phyloP scores from a whole-genome alignment of 2,113 vertebrate species.

The Anseranas semipalmata region DNA sequence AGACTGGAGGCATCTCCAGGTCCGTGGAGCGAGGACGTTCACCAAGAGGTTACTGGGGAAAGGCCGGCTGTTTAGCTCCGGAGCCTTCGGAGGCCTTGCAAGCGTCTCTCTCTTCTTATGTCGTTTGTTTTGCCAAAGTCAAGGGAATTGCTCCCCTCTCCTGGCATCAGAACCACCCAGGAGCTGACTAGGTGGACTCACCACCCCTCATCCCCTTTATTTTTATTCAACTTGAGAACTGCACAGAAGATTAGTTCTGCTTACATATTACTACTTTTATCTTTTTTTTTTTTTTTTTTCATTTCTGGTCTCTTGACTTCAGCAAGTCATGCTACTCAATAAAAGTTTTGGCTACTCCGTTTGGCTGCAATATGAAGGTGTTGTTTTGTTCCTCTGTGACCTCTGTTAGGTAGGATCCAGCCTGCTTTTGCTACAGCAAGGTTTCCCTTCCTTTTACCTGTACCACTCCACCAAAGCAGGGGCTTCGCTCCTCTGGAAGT shows the following conservation, averaged over 20 bases:
- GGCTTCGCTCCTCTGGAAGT: background rate
- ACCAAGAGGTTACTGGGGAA: fast-evolving
- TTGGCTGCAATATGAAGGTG: background rate
- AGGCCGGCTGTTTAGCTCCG: background rate
- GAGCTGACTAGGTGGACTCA: background rate
- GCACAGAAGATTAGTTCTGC: background rate
- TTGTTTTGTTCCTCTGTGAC: background rate
- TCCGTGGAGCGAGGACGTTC: background rate
- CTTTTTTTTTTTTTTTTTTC: fast-evolving
- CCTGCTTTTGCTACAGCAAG: background rate
- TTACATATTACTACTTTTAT: background rate
- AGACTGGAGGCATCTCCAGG: background rate
- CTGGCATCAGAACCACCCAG: background rate
- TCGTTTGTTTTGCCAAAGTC: background rate
- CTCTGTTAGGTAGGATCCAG: background rate
- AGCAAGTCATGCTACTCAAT: background rate
- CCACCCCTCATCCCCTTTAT: background rate
- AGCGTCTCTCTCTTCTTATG: background rate
- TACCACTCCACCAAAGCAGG: background rate
- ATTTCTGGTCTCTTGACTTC: background rate
- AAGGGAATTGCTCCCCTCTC: background rate
- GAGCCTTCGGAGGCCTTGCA: background rate
- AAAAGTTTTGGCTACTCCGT: background rate
- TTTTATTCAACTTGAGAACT: background rate
- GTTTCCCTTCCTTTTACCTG: background rate